phyloP scores from a whole-genome alignment of 2,113 vertebrate genomes.

The Rhipidura dahli region DNA sequence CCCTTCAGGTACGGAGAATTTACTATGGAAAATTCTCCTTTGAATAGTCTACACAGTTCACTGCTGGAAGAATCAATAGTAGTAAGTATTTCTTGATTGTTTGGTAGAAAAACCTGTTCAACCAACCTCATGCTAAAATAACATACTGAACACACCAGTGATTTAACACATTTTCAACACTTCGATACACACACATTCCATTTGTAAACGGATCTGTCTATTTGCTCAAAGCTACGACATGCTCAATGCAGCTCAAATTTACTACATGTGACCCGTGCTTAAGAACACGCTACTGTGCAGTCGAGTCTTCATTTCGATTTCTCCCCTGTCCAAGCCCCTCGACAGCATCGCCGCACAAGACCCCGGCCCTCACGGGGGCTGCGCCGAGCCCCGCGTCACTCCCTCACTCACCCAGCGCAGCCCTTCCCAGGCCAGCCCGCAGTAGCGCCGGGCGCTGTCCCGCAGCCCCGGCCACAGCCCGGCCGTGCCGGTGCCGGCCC shows the following conservation, averaged over 20 bases:
- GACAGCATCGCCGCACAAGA: background rate
- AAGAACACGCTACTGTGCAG: fast-evolving
- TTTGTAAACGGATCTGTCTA: fast-evolving
- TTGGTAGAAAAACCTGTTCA: background rate
- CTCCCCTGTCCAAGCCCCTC: background rate
- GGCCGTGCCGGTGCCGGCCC: background rate
- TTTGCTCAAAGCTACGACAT: background rate
- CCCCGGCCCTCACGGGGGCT: background rate
- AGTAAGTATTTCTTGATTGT: background rate
- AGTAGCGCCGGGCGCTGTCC: constrained; percentile 13
- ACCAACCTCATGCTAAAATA: background rate
- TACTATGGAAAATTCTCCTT: background rate
- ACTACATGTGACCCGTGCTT: fast-evolving
- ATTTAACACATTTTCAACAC: background rate
- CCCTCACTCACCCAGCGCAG: constrained; percentile 35
- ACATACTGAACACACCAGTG: background rate
- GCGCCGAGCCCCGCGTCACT: background rate
- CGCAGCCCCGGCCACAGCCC: background rate
- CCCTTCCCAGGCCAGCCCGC: constrained; percentile 7
- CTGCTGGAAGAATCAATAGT: background rate
- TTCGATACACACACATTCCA: no score
- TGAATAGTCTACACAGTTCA: fast-evolving
- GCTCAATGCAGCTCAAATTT: fast-evolving
- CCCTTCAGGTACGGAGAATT: background rate
- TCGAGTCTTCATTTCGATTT: fast-evolving